A percentile compares a stretch with the other conserved stretches of the same genome.
These are phyloP conservation scores for Ypsolopha sequella DNA, from an alignment of 2,888 invertebrate genomes.

Conservation along the genomic window DNA sequence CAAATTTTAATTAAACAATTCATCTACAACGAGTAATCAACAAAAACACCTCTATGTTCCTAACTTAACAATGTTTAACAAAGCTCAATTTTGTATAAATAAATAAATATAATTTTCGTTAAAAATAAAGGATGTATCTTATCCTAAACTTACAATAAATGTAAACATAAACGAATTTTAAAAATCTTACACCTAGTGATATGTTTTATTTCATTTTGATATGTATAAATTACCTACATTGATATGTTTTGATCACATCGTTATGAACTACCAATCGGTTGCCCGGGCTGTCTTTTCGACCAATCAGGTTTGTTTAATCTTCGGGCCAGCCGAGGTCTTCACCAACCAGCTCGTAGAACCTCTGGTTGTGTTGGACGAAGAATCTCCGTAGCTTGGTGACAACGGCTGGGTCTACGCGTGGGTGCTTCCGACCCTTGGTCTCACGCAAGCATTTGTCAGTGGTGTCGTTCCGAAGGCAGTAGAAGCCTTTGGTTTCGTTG, in stretches of 20 bases:
- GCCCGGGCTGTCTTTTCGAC: not conserved
- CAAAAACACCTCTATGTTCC: too few species aligned
- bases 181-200: constrained; percentile 59
- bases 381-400: constrained; percentile 85
- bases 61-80: not conserved
- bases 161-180: constrained; percentile 60
- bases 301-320: constrained; percentile 59
- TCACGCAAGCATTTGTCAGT: constrained; percentile 87
- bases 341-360: constrained; percentile 93
- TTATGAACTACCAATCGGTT: constrained; percentile 8
- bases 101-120: constrained; percentile 12
- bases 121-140: constrained; percentile 24
- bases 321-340: constrained; percentile 95
- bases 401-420: constrained; percentile 84
- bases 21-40: too few species aligned
- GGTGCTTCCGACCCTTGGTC: constrained; percentile 87
- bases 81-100: constrained; percentile 3
- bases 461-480: constrained; percentile 88
- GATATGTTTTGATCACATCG: constrained; percentile 56
- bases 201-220: constrained; percentile 41
- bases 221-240: constrained; percentile 34
- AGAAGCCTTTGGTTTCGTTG: constrained; percentile 97
- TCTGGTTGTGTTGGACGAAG: constrained; percentile 92
- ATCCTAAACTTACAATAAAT: constrained; percentile 15
- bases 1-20: too few species aligned